Evolutionary conservation across 1,140 invertebrate genomes (phyloP), one percentile per base, ranked within the genome.

Genomic region (Bombyx mandarina): DNA sequence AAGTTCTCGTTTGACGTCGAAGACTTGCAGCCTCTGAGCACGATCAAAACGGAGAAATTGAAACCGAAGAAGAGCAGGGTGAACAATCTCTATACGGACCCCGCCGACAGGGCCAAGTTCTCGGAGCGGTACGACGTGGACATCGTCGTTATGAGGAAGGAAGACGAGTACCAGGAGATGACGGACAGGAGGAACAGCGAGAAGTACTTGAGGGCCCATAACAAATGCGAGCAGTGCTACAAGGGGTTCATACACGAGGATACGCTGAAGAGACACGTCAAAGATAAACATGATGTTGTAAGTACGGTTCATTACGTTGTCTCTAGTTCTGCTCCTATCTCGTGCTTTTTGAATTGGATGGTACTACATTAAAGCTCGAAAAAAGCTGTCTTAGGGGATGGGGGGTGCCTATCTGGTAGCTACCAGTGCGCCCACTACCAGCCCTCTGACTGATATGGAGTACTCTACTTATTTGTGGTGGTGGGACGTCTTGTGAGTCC

Each of bases 181-280:
- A 43, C 8, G 43, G 42, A 54, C 43, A 43, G 53, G 7, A 45
- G 18, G 53, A 45, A 45, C 12, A 54, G 53, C 43, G n/a, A 43
- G 6, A 45, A 45, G 44, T 54, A 54, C 44, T 12, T 45, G 6
- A n/a, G 53, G 12, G 53, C 52, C 8, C 52, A 54, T 12, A 54
- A 54, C 43, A 54, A 54, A 18, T 54, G 52, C 10, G 42, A 54
- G 8, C 42, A 44, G 43, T 54, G 52, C 18, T 54, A 44, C 43
- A 54, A 54, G 8, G 52, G 52, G 8, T 54, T 54, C 18, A 54
- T 54, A 43, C 52, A 54, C 43, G 52, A 54, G 43, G 52, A 54
- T 12, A 54, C 52, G 0, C 43, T 54, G 8, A 54, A 54, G 52
- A 43, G 52, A 43, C 52, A 54, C 18, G 8, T 54, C 43, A 54